Evolutionary conservation across 2,113 vertebrate species (phyloP).

Genomic region (Xiphias gladius): DNA sequence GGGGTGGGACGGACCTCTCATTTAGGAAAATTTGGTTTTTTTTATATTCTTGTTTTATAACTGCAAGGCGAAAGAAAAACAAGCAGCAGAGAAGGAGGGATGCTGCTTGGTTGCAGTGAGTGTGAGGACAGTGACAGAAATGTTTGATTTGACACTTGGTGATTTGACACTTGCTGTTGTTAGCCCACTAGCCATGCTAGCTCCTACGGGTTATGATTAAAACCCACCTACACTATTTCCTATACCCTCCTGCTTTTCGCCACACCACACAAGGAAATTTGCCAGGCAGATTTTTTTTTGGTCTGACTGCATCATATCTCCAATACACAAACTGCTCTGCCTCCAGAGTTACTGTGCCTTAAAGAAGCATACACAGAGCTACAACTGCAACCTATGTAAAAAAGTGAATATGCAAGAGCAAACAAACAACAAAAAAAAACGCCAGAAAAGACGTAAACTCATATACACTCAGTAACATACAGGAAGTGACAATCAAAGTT

Average conservation of each 20-base stretch:
- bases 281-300: background rate
- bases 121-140: background rate
- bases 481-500: constrained; percentile 12
- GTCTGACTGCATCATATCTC: background rate
- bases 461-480: background rate
- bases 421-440: background rate
- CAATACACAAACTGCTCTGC: background rate
- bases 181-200: too few relatives aligned
- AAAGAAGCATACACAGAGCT: background rate
- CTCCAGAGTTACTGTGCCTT: background rate
- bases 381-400: background rate
- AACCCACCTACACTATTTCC: background rate
- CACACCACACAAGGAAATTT: background rate
- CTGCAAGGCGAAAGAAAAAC: background rate
- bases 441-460: background rate
- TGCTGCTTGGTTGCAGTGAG: background rate
- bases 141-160: too few relatives aligned
- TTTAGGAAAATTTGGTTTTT: too few relatives aligned
- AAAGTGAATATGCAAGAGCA: background rate
- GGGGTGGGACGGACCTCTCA: too few relatives aligned
- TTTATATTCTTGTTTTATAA: too few relatives aligned
- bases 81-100: background rate
- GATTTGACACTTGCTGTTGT: too few relatives aligned
- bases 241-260: background rate
- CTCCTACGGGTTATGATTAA: too few relatives aligned